Evolutionary conservation across 1,140 invertebrate species (phyloP), one percentile per base, ranked within the genome.

Genomic region (Mylabris phalerata): DNA sequence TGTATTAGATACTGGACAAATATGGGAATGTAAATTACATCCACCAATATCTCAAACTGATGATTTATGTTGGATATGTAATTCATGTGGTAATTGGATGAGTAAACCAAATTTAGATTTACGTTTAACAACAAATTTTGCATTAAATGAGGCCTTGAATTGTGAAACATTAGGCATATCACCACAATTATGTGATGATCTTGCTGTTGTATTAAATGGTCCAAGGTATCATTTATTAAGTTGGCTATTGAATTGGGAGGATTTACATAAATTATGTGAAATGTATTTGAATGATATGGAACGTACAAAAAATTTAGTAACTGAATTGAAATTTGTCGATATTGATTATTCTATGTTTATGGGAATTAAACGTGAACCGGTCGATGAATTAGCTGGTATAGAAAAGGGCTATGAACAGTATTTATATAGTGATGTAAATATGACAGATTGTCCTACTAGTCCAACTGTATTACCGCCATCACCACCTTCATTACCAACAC

Each of bases 321-420:
- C 81, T 40, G 81, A 83, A 58, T 67, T 85, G 3, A 84, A 84
- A 65, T 84, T 80, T 67, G 67, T 85, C 0, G 82, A 85, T 55
- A 82, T 85, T 49, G 83, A 85, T 69, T 84, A 85, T 61, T 80
- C 78, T 32, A 80, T 81, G 61, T 85, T 84, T 62, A 78, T 80
- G 59, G 75, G 80, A 67, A 79, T 70, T 45, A 73, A 72, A 57
- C 56, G 78, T 67, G 80, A 82, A 3, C 76, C 75, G 63, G 1
- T 78, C 67, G 52, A 78, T 40, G 67, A 69, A 54, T 59, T 60
- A 44, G 58, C 65, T 7, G 81, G 80, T 0, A 83, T 83, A 39
- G 81, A 84, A 59, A 80, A 81, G 50, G 78, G 80, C 1, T 81
- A 80, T 65, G 80, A 80, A 56, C 75, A 78, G 7, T 79, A 64